Conservation (phyloP, 2,797 vertebrate genomes). For the Acanthurus tractus region DNA sequence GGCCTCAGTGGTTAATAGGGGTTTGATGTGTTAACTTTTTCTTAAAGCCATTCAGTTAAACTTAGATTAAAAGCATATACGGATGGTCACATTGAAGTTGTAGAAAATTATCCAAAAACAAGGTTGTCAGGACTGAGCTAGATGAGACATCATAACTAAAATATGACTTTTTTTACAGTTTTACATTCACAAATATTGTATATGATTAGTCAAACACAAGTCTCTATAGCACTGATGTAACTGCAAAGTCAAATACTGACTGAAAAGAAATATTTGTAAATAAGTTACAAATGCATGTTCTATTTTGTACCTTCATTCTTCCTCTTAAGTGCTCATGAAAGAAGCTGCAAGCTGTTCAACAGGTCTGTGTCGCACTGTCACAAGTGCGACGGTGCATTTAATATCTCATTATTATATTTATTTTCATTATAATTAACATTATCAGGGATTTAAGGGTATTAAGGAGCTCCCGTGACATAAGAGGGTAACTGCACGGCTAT, state of each 20-base stretch:
- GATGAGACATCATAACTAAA: neutral
- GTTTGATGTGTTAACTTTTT: constrained; percentile 7
- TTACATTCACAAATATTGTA: neutral
- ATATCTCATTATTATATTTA: constrained; percentile 44
- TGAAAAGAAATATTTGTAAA: neutral
- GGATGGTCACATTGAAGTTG: constrained; percentile 8
- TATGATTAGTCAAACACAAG: neutral
- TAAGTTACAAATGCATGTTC: neutral
- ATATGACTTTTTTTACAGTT: neutral
- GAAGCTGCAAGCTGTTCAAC: constrained; percentile 52
- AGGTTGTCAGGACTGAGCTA: constrained; percentile 1
- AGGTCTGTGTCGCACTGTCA: constrained; percentile 52
- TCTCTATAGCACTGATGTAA: neutral
- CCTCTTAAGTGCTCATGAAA: neutral
- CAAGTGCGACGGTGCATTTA: constrained; percentile 46
- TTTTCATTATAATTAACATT: neutral
- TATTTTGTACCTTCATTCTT: neutral
- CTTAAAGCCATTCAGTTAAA: neutral
- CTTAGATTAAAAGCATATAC: neutral
- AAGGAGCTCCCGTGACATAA: constrained; percentile 47
- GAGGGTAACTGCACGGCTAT: constrained; percentile 43
- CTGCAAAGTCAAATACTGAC: neutral
- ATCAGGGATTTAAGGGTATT: constrained; percentile 40
- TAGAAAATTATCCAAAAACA: neutral
- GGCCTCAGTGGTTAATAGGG: neutral